Evolutionary conservation across 2,888 invertebrate species (phyloP), one percentile per base, ranked within the genome.

Genomic region (Apodemia zela): DNA sequence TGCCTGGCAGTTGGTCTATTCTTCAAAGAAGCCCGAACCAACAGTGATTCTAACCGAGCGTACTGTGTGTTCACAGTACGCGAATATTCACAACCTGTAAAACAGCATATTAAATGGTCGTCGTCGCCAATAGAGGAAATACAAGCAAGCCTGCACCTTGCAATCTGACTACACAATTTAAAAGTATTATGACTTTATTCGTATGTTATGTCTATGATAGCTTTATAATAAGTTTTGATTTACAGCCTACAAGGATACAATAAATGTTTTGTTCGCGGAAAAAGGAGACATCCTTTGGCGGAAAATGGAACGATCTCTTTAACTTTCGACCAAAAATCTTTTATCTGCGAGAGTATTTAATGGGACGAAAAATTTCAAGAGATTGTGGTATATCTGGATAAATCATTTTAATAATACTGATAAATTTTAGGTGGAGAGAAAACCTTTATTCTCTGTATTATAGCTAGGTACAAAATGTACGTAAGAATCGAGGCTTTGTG

Each of bases 291-390:
- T 51, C 21, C 21, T 51, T 51, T 21, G 21, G 51, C 51, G 11
- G 18, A 6, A 51, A 21, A 13, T 51, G 21, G 17, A 54, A 21
- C 51, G 51, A 54, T 54, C 51, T 54, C 51, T 8, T 54, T 25
- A 54, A 18, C 6, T 54, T 54, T 54, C 21, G 21, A 25, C 51
- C 21, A 54, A 54, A 54, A 54, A 21, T 54, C 51, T 54, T 54
- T 54, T 54, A 25, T 54, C 51, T 25, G 8, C 51, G 51, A 54
- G 51, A 25, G 21, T 54, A 54, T 54, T 54, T 54, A 54, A 54
- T 54, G 51, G 51, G 21, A 25, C 51, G 51, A 21, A 54, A 54
- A 54, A 54, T 54, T 54, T 13, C 6, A 47, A 47, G 45, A 47
- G 45, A 17, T 47, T 17, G n/a, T 47, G n/a, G n/a, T 47, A 47